These are phyloP conservation scores for Alectura lathami DNA, from an alignment of 2,113 vertebrate genomes.

Conservation along the genomic window DNA sequence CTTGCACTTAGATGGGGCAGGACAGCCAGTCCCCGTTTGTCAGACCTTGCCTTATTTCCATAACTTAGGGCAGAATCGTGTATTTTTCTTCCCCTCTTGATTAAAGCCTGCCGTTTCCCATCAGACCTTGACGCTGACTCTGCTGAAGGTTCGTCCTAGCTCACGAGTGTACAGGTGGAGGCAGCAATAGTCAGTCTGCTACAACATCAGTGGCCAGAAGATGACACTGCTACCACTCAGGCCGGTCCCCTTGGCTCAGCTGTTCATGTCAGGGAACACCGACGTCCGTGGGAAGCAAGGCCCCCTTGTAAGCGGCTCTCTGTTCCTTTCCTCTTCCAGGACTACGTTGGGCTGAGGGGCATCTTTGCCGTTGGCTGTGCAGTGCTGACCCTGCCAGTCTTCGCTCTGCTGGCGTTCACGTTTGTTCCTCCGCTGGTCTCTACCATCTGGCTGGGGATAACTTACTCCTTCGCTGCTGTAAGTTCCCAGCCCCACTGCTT, in stretches of 20 bases:
- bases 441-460: conserved; percentile 82
- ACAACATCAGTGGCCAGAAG: neutral
- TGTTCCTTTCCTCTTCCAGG: conserved; percentile 52
- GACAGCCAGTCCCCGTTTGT: neutral
- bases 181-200: neutral
- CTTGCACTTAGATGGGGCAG: neutral
- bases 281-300: neutral
- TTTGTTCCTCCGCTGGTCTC: conserved; percentile 80
- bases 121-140: accelerated
- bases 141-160: neutral
- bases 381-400: conserved; percentile 79
- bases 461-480: conserved; percentile 84
- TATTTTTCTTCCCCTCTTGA: neutral
- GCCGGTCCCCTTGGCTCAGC: neutral
- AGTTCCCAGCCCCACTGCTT: conserved; percentile 17
- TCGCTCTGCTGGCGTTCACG: conserved; percentile 81
- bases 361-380: conserved; percentile 76
- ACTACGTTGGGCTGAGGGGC: conserved; percentile 78
- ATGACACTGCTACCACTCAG: neutral
- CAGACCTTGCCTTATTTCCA: neutral
- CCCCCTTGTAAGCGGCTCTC: neutral
- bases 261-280: accelerated
- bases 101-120: neutral
- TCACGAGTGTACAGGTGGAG: neutral
- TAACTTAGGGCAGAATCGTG: neutral